Evolutionary conservation across 2,113 vertebrate species (phyloP), one percentile per base, ranked within the genome.

Genomic region (Carassius gibelio): DNA sequence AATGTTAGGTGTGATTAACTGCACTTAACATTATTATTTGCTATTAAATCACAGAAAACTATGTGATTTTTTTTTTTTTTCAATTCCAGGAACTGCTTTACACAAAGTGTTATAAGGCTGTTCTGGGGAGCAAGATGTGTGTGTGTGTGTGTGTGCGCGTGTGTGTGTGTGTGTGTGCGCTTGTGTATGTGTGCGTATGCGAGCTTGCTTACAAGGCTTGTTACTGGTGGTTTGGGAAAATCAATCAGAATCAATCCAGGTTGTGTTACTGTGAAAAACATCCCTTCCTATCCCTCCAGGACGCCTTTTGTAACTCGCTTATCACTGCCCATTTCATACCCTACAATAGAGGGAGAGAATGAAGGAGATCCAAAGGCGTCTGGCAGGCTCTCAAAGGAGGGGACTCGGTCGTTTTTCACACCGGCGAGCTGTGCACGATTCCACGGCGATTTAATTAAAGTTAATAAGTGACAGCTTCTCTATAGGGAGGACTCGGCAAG

Each of bases 371-470:
- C 74, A 50, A 61, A 87, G 89, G 88, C 82, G 81, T 88, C 85
- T 82, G 91, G n/a, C 59, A 75, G 88, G 82, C 89, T 90, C 91
- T 90, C 91, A 10, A 57, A 87, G 86, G 91, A 89, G 21, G 15
- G 57, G 48, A 57, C 68, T 61, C 5, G 5, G 89, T 48, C 10
- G 86, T 90, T 93, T 93, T 92, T 91, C 84, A 61, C 86, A 87
- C 50, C 38, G 52, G 82, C 6, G 76, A 83, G 84, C 72, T 82
- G 81, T 61, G 88, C 86, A 23, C 88, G 84, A 86, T 84, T 88
- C 83, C 82, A 72, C 87, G 42, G 86, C 89, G 90, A 93, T 92
- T 92, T 88, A 90, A 92, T 92, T 93, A 91, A 76, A 90, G 89
- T 86, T 84, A 91, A 91, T 87, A 89, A 87, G 79, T 66, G 74